Base-by-base conservation (phyloP, 2,888 invertebrate species). In the Nipponacmea schrenckii region DNA sequence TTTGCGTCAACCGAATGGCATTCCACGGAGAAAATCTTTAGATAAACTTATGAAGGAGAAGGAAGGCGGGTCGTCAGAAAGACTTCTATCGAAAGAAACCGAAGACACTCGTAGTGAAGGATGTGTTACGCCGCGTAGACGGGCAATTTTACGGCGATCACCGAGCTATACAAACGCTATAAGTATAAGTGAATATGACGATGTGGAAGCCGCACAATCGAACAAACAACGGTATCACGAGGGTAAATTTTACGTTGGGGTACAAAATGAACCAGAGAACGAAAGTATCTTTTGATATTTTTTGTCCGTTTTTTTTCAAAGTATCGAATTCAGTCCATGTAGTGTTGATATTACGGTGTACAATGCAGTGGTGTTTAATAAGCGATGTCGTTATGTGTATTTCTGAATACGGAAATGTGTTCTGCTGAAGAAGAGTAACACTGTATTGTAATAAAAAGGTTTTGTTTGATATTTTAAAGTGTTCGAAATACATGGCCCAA, bases 161-260 rank as follows among this genome's bases (percentile, higher is more conserved):
- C 82, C 82, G 2, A 83, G 82, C 70, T 83, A 83, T 72, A 81
- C 79, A 39, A 76, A 77, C 50, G 82, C 82, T 3, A 72, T 76
- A 26, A 77, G 77, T n/a, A 74, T 76, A 62, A 70, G 70, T 62
- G 48, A 70, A 27, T 70, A 68, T 24, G 46, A 64, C 17, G 73
- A 73, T 20, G 26, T 62, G 7, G 26, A 45, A 24, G 70, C 71
- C 44, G 68, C 64, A 15, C 63, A 67, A 67, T 44, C 66, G 20
- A 69, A 71, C n/a, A 77, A 73, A 68, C 67, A 71, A 31, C 71
- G 80, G 31, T 75, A 76, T 48, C 77, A 76, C 39, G 80, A 80
- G 15, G 82, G 80, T 27, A 80, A 80, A 67, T 76, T 72, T 66
- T 81, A 82, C 65, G 71, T 78, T 20, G 80, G 76, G 24, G 80